Evolutionary conservation across 2,797 vertebrate genomes (phyloP).

Genomic region (Siniperca undulata): DNA sequence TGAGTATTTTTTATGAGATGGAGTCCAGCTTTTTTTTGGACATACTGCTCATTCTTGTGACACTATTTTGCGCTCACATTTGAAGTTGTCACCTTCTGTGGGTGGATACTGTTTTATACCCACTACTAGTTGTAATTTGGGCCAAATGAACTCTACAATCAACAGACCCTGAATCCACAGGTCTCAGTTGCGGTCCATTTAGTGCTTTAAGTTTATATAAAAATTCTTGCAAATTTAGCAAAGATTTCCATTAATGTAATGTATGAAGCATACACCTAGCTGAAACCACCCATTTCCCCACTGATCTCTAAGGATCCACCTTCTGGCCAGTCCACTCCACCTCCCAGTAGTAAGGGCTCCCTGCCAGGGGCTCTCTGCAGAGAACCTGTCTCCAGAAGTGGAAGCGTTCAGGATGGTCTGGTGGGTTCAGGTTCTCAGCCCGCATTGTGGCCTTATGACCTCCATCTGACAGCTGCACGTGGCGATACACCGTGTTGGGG

Average conservation of each 20-base stretch:
- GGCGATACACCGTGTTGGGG: conserved; percentile 79
- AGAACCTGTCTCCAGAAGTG: conserved; percentile 86
- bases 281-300: neutral
- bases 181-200: neutral
- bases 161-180: neutral
- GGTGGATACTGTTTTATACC: neutral
- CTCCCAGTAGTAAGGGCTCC: conserved; percentile 88
- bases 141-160: neutral
- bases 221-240: neutral
- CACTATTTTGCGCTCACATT: neutral
- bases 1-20: neutral
- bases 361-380: conserved; percentile 81
- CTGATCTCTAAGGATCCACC: conserved; percentile 48
- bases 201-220: neutral
- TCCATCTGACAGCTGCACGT: conserved; percentile 78
- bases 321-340: conserved; percentile 86
- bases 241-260: neutral
- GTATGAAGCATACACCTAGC: neutral
- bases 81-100: neutral
- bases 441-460: conserved; percentile 78
- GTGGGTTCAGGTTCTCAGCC: conserved; percentile 78
- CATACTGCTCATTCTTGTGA: neutral
- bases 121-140: neutral
- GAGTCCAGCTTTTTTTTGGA: neutral
- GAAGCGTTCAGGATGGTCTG: conserved; percentile 84